Conservation (phyloP, 2,888 invertebrate genomes). For the Silvanus unidentatus region DNA sequence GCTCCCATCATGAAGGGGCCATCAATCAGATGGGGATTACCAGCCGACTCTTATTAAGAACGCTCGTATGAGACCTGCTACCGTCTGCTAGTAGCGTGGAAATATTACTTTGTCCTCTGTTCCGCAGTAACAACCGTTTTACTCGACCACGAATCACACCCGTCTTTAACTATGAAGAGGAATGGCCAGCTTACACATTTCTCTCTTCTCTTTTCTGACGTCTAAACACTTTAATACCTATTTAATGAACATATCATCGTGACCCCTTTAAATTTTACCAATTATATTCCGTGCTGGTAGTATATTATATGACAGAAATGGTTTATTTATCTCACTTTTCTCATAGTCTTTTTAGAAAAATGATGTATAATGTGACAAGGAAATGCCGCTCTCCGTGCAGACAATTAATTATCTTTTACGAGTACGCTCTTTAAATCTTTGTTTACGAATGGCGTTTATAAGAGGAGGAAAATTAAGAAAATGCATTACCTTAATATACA, state of each 20-base stretch:
- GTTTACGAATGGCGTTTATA: too few relatives aligned
- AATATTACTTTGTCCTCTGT: slow-evolving; percentile 38
- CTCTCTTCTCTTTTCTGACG: slow-evolving; percentile 26
- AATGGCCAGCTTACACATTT: slow-evolving; percentile 33
- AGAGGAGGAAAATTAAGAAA: too few relatives aligned
- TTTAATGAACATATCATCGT: slow-evolving; percentile 34
- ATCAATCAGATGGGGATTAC: slow-evolving; percentile 46
- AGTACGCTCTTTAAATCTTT: too few relatives aligned
- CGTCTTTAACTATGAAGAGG: slow-evolving; percentile 29
- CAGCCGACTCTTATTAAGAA: slow-evolving; percentile 46
- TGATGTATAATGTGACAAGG: too few relatives aligned
- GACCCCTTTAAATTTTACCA: too few relatives aligned
- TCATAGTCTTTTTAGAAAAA: too few relatives aligned
- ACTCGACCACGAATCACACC: slow-evolving; percentile 29
- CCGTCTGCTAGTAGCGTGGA: slow-evolving; percentile 31
- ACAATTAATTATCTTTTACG: too few relatives aligned
- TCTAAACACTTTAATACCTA: slow-evolving; percentile 31
- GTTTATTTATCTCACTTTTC: too few relatives aligned
- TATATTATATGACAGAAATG: too few relatives aligned
- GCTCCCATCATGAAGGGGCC: slow-evolving; percentile 39
- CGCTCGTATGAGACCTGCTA: slow-evolving; percentile 39
- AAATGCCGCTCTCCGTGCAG: too few relatives aligned
- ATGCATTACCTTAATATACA: too few relatives aligned
- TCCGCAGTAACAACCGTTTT: slow-evolving; percentile 31
- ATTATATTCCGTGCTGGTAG: too few relatives aligned